Conservation (phyloP, 2,797 vertebrate genomes). For the Aeoliscus strigatus region DNA sequence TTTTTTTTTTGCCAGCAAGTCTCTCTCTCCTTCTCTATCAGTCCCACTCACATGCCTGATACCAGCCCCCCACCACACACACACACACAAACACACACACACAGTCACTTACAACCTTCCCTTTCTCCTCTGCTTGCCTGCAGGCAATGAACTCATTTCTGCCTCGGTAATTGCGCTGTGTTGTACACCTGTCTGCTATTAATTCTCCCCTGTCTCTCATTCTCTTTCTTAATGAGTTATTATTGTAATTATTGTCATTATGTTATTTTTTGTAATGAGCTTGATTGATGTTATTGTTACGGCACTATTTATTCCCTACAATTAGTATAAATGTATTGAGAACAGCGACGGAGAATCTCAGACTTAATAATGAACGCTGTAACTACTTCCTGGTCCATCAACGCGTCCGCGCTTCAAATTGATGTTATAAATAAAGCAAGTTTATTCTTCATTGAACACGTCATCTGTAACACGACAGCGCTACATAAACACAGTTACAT, state of each 20-base stretch:
- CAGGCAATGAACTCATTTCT: conserved; percentile 96
- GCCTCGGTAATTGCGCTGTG: conserved; percentile 96
- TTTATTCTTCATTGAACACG: too few species aligned
- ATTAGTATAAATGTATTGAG: conserved; percentile 53
- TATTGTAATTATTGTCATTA: conserved; percentile 83
- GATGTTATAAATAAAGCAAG: too few species aligned
- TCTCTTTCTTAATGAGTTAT: conserved; percentile 82
- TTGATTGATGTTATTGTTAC: conserved; percentile 76
- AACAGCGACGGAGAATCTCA: conserved; percentile 20
- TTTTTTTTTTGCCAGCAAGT: conserved; percentile 76
- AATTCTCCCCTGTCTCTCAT: conserved; percentile 81
- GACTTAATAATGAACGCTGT: too few species aligned
- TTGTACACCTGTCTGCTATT: conserved; percentile 99
- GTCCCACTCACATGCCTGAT: conserved; percentile 37
- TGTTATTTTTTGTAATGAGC: conserved; percentile 74
- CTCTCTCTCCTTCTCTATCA: conserved; percentile 77
- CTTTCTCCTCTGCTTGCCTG: conserved; percentile 85
- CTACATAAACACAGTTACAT: too few species aligned
- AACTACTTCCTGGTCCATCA: too few species aligned
- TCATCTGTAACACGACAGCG: too few species aligned
- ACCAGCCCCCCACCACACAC: conserved; percentile 27
- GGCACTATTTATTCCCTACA: conserved; percentile 69
- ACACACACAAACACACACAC: conserved; percentile 32
- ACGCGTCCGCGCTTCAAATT: too few species aligned
- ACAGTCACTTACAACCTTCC: conserved; percentile 64